Base-by-base conservation (phyloP, 1,140 invertebrate species). In the Leptonema lineaticorne region DNA sequence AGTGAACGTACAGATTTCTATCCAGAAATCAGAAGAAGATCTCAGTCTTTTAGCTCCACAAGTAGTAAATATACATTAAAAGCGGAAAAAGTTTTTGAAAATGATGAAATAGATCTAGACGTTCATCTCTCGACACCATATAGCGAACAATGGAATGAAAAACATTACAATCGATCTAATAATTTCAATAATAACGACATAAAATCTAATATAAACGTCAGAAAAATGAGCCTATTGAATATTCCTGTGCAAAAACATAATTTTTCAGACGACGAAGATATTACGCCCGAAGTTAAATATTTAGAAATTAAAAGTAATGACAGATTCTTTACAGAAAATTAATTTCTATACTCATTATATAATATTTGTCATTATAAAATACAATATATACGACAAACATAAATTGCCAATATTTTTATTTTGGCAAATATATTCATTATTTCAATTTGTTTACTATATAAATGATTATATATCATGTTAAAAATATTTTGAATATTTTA, bases 201-300 rank as follows among this genome's bases (percentile, higher is more conserved):
- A 24, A n/a, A 22, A 4, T 7, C 29, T 22, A 60, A 45, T 41
- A 24, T 24, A 27, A 45, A n/a, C 1, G n/a, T 14, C 8, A 57
- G 50, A 50, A 30, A 26, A 14, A 71, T 68, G 66, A 67, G 45
- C 33, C 59, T 18, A 33, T 33, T 71, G 57, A 46, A 67, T 9
- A 68, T 71, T 37, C 67, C 46, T n/a, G 16, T 16, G 24, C 4
- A 16, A 16, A 8, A 67, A 58, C 33, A 26, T 11, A 22, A 50
- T 5, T 50, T 50, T 18, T 72, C 70, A 9, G 63, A 69, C 41
- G 71, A 72, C 22, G 71, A 72, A 14, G 71, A 72, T 45, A 22
- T 68, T n/a, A 72, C 71, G 4, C 71, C 71, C 0, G 64, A 72
- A 69, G 65, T 69, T 6, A 69, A 69, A 53, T 72, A 67, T 18